Base-by-base conservation (phyloP, 1,140 invertebrate species). In the Lysiphlebus fabarum region DNA sequence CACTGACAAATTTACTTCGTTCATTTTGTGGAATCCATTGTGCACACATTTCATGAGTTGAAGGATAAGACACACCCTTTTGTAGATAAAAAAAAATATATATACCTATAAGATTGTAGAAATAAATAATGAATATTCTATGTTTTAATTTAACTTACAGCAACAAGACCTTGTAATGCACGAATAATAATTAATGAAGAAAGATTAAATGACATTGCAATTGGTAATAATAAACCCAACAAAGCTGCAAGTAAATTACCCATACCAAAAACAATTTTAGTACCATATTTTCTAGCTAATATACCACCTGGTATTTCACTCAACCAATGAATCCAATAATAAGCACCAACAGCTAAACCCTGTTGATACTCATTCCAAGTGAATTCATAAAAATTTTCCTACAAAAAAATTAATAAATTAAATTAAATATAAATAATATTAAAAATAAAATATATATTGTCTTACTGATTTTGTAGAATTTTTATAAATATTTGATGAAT, bases 1-100 rank as follows among this genome's bases (percentile, higher is more conserved):
- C 81, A 34, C 84, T 84, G 1, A 83, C 79, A 56, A 87, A 83
- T 70, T 84, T 85, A 67, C 85, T 88, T 44, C 88, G 81, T 72
- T 91, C 89, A 62, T 85, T 82, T 1, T 87, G 86, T 6, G 89
- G 89, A 48, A 89, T 85, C 90, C 90, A 92, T 66, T 85, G 82
- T 1, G 87, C 86, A 38, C 88, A 84, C 66, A 91, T 76, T 42
- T 85, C 81, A 77, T 91, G 89, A 75, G 88, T 87, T 4, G 88
- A 82, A 7, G 90, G 90, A 83, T 87, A 90, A 5, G 85, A 84
- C 48, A 89, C 83, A 26, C 90, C 90, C 88, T 90, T 62, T 53
- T 70, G 69, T 47, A 53, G 53, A 45, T 45, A 44, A 55, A 8
- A 14, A n/a, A 33, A 9, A 10, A n/a, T n/a, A n/a, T n/a, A n/a